Evolutionary conservation across 2,797 vertebrate species (phyloP).

Genomic region (Cyclopterus lumpus): DNA sequence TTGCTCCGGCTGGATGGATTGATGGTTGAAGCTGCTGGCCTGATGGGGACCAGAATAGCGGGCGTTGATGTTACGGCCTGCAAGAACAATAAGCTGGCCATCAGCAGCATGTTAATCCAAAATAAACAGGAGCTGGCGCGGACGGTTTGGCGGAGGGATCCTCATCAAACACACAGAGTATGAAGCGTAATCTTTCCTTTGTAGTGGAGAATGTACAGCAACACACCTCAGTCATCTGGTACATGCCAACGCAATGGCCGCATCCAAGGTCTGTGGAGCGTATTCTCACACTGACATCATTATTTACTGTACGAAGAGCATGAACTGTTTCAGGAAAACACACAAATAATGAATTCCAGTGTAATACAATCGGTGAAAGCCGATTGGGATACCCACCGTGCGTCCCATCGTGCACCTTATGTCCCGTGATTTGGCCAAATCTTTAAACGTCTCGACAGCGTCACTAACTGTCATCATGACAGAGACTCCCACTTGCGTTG

Average conservation of each 20-base stretch:
- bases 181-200: slow-evolving; percentile 47
- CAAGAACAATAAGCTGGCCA: slow-evolving; percentile 69
- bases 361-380: background rate
- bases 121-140: slow-evolving; percentile 62
- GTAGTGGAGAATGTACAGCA: slow-evolving; percentile 49
- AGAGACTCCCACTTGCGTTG: slow-evolving; percentile 61
- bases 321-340: background rate
- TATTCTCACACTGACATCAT: background rate
- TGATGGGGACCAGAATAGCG: slow-evolving; percentile 76
- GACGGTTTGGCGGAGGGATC: slow-evolving; percentile 47
- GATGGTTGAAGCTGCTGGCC: slow-evolving; percentile 60
- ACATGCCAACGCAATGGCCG: slow-evolving; percentile 8
- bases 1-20: slow-evolving; percentile 64
- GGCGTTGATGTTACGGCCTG: slow-evolving; percentile 73
- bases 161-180: slow-evolving; percentile 42
- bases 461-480: slow-evolving; percentile 52
- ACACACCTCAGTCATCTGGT: slow-evolving; percentile 25
- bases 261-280: background rate
- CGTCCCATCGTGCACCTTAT: slow-evolving; percentile 1
- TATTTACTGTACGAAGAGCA: slow-evolving; percentile 1
- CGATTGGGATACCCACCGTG: background rate
- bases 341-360: background rate
- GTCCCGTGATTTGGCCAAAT: slow-evolving; percentile 20
- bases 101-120: slow-evolving; percentile 84
- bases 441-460: slow-evolving; percentile 55